phyloP scores from a whole-genome alignment of 2,113 vertebrate species.

The Labrus mixtus region DNA sequence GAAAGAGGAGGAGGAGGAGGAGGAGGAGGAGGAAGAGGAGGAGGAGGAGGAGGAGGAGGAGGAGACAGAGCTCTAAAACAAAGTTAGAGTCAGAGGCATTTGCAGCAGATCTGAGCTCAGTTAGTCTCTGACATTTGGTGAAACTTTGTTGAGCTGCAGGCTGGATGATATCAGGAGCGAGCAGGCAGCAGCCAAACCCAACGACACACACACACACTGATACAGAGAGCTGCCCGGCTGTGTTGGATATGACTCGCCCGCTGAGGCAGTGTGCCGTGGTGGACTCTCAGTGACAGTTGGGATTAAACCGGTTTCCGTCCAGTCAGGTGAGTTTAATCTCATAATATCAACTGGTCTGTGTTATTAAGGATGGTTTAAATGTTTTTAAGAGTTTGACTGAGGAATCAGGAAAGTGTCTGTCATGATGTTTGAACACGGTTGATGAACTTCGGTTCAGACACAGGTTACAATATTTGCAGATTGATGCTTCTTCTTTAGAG shows the following conservation, averaged over 20 bases:
- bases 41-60: conserved; percentile 4
- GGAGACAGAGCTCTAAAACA: conserved; percentile 8
- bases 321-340: conserved; percentile 62
- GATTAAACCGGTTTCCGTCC: conserved; percentile 21
- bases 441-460: no score
- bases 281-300: conserved; percentile 48
- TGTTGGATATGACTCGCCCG: conserved; percentile 59
- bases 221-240: conserved; percentile 5
- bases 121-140: no score
- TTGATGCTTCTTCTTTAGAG: no score
- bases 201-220: conserved; percentile 38
- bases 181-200: conserved; percentile 72
- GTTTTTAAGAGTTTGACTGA: background rate
- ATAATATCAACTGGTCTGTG: background rate
- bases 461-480: no score
- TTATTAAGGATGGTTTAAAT: background rate
- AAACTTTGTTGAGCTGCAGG: conserved; percentile 3
- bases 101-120: background rate
- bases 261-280: conserved; percentile 4
- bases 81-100: conserved; percentile 10
- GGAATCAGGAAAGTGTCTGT: no score
- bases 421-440: no score
- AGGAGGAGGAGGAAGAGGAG: conserved; percentile 40
- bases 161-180: conserved; percentile 73
- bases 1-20: conserved; percentile 59